Conservation (phyloP, 35 echinoderm and acorn worm species). For the Amphiura filiformis region DNA sequence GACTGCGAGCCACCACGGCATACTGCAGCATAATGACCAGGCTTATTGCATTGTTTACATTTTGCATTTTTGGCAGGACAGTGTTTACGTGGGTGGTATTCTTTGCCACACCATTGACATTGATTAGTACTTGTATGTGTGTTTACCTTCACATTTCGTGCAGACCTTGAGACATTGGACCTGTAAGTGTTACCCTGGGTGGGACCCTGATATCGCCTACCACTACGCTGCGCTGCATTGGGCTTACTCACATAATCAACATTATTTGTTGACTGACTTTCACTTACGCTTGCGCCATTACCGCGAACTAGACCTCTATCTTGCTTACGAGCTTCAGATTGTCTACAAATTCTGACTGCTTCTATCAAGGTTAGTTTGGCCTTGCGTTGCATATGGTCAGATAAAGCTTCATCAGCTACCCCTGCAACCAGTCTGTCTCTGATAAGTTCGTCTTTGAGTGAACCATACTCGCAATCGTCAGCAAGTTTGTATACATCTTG, state of each 20-base stretch:
- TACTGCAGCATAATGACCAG: not conserved
- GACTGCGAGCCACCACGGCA: not conserved
- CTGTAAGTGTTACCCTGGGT: too few species aligned
- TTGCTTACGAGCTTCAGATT: not conserved
- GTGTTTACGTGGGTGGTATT: not conserved
- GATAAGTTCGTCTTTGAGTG: too few species aligned
- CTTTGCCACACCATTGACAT: constrained; percentile 8
- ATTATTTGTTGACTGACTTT: not conserved
- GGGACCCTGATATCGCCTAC: not conserved
- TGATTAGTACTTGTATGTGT: too few species aligned
- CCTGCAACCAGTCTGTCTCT: too few species aligned
- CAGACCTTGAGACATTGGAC: too few species aligned
- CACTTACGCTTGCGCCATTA: not conserved
- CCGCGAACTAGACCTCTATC: not conserved
- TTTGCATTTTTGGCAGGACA: constrained; percentile 4
- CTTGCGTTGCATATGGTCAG: constrained; percentile 3
- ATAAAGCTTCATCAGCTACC: not conserved
- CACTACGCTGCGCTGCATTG: not conserved
- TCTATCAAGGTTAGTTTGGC: not conserved
- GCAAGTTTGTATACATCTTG: too few species aligned
- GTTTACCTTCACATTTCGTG: too few species aligned
- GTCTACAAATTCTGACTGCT: not conserved
- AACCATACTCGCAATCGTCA: too few species aligned
- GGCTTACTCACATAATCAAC: too few species aligned
- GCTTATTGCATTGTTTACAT: not conserved